Evolutionary conservation across 2,888 invertebrate genomes (phyloP), one percentile per base, ranked within the genome.

Genomic region (Ramazzottius varieornatus): DNA sequence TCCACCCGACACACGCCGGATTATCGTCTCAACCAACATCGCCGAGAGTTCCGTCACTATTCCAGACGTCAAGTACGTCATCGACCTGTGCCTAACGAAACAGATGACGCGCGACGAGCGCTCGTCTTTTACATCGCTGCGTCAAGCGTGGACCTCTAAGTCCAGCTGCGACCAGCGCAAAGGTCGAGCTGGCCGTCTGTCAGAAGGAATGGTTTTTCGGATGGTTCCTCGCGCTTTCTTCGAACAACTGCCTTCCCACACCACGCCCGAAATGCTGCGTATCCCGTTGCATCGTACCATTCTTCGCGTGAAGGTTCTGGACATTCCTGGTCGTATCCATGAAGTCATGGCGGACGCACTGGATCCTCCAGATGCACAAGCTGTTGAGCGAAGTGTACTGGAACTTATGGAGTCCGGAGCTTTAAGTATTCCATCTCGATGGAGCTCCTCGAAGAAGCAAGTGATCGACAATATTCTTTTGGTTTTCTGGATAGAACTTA

Each of bases 71-170:
- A 75, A 73, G 69, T 76, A 74, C 86, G 92, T 96, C 64, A 85
- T 94, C 71, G 94, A 96, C 77, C 93, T 88, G 76, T 94, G 93
- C 76, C 78, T 93, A 67, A 88, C 88, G 67, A 93, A 92, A 78
- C 81, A 82, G 40, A 76, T 90, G 70, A 79, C 84, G 2, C 83
- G 84, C 64, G 88, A 93, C 73, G 78, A 81, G 1, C 77, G 78
- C 0, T 86, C 89, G 0, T 88, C 87, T 78, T 88, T 84, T 73
- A 83, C 85, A 32, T 82, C 83, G 63, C 80, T 94, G 63, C 82
- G 84, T 71, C 73, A 91, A 69, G 79, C 81, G 67, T 94, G 93
- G 93, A 88, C 92, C 0, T 86, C 91, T 0, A 85, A 86, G 72
- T 83, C 85, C 0, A 92, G 86, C 76, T 91, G 90, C 72, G 83